These are phyloP conservation scores for Pecten maximus DNA, from an alignment of 2,888 invertebrate genomes.

Conservation along the genomic window DNA sequence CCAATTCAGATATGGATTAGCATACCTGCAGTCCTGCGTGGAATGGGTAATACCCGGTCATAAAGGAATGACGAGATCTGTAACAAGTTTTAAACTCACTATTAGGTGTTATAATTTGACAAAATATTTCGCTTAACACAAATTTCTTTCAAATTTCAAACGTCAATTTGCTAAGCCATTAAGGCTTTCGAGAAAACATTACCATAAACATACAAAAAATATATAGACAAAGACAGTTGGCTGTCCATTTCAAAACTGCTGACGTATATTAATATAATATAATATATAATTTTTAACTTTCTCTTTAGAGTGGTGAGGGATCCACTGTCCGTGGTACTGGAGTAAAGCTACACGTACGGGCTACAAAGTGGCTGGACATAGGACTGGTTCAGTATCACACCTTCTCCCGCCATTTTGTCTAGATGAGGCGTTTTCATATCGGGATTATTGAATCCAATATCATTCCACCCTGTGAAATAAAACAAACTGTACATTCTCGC, in stretches of 20 bases:
- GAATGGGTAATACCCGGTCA: slow-evolving; percentile 59
- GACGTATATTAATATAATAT: no score
- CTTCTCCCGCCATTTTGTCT: slow-evolving; percentile 80
- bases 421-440: slow-evolving; percentile 82
- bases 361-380: slow-evolving; percentile 83
- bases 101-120: neutral
- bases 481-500: no score
- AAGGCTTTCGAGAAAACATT: no score
- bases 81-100: slow-evolving; percentile 51
- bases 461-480: slow-evolving; percentile 79
- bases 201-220: no score
- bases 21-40: slow-evolving; percentile 63
- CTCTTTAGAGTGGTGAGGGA: no score
- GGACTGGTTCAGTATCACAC: slow-evolving; percentile 81
- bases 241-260: no score
- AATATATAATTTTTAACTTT: no score
- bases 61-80: slow-evolving; percentile 58
- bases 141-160: no score
- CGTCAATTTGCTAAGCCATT: no score
- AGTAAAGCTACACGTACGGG: slow-evolving; percentile 80
- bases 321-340: no score
- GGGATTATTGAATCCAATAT: slow-evolving; percentile 82
- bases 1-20: neutral
- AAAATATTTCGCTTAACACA: no score
- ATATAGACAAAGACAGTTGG: no score